Percentiles rank a stretch among this genome's conserved stretches.
phyloP scores from a whole-genome alignment of 2,888 invertebrate species.

The Dasysyrphus tricinctus region DNA sequence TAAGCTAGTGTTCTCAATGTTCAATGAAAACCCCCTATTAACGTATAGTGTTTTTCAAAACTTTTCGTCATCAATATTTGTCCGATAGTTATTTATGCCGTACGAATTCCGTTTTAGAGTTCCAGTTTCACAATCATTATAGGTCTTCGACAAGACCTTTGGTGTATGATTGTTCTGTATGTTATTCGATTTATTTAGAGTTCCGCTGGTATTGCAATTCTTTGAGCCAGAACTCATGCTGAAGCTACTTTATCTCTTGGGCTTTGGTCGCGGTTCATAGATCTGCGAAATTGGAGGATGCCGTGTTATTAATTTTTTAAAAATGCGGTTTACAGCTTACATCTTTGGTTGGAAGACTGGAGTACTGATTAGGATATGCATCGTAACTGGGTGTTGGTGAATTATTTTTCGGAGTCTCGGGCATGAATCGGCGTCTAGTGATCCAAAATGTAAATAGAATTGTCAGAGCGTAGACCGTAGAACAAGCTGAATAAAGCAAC shows the following conservation, averaged over 20 bases:
- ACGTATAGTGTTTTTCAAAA: constrained; percentile 77
- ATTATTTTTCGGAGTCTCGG: constrained; percentile 84
- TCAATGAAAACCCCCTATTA: constrained; percentile 33
- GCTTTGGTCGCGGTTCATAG: constrained; percentile 82
- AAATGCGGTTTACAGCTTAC: constrained; percentile 83
- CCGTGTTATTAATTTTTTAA: constrained; percentile 38
- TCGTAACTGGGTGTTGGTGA: constrained; percentile 93
- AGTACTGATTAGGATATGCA: constrained; percentile 92
- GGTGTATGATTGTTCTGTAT: constrained; percentile 87
- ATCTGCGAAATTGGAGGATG: constrained; percentile 78
- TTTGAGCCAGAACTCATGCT: constrained; percentile 83
- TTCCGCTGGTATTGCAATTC: constrained; percentile 81
- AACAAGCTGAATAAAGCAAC: constrained; percentile 84
- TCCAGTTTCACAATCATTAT: constrained; percentile 91
- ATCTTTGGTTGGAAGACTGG: constrained; percentile 92
- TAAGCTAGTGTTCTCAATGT: not conserved
- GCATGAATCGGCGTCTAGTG: constrained; percentile 83
- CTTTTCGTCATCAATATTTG: constrained; percentile 83
- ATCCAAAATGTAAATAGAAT: constrained; percentile 80
- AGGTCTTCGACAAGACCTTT: constrained; percentile 88
- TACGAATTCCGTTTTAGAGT: constrained; percentile 91
- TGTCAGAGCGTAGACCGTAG: constrained; percentile 83
- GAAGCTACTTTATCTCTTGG: constrained; percentile 89
- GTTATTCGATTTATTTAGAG: constrained; percentile 86
- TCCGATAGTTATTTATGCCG: constrained; percentile 86